These are phyloP conservation scores for Paratrypauchen microcephalus DNA, from an alignment of 2,797 vertebrate species.

Conservation along the genomic window DNA sequence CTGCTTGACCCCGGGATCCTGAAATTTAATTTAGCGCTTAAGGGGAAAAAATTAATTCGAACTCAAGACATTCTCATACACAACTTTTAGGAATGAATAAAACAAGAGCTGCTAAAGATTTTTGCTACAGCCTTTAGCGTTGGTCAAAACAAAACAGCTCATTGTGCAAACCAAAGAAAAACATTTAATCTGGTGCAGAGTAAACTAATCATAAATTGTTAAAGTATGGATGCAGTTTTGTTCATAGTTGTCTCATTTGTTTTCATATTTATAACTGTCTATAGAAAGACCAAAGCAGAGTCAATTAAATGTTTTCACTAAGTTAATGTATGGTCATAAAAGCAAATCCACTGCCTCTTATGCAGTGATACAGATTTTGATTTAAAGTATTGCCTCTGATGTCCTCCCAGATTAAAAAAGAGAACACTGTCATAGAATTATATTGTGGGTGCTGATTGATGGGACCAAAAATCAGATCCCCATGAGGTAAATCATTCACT, in stretches of 20 bases:
- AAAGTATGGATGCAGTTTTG: background rate
- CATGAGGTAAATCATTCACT: no score
- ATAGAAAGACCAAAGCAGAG: background rate
- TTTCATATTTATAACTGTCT: background rate
- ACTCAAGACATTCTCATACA: conserved; percentile 29
- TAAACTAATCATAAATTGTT: background rate
- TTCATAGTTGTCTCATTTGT: background rate
- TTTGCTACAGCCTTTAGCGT: conserved; percentile 24
- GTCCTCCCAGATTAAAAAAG: no score
- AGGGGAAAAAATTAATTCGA: conserved; percentile 31
- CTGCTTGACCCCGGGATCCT: conserved; percentile 30
- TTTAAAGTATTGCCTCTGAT: no score
- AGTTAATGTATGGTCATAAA: background rate
- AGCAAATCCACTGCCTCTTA: no score
- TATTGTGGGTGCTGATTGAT: no score
- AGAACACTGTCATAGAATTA: no score
- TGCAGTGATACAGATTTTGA: no score
- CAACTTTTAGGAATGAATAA: conserved; percentile 48
- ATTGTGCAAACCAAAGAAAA: conserved; percentile 26
- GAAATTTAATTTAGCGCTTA: conserved; percentile 47
- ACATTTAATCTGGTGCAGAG: conserved; percentile 4
- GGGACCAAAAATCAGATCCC: background rate
- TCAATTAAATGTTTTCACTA: background rate
- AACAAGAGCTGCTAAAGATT: conserved; percentile 31
- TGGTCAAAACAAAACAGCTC: conserved; percentile 25